These are phyloP conservation scores for Lasioglossum calceatum DNA, from an alignment of 2,888 invertebrate species.

Conservation along the genomic window DNA sequence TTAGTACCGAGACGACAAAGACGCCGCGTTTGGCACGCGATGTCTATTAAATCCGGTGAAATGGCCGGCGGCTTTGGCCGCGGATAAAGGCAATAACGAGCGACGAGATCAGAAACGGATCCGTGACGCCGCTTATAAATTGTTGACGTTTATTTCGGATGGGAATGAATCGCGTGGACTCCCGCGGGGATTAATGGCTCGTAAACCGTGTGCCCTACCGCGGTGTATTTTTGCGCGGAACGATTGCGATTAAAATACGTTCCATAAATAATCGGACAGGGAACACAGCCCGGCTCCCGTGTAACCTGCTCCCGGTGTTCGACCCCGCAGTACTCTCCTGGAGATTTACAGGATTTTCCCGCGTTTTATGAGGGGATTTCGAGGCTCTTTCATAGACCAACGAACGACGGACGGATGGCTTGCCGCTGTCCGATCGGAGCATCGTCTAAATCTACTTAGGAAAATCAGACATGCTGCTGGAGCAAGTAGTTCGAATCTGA, in stretches of 20 bases:
- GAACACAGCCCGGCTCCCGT: not conserved
- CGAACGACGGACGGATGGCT: not conserved
- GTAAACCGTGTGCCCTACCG: not conserved
- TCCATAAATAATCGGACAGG: not conserved
- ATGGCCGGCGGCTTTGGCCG: constrained; percentile 5
- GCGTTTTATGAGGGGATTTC: constrained; percentile 12
- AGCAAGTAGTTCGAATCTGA: not conserved
- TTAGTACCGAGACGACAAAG: constrained; percentile 4
- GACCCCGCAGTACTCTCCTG: not conserved
- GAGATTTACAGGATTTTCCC: constrained; percentile 14
- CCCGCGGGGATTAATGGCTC: not conserved
- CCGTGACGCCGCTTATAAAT: not conserved
- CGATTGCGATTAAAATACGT: constrained; percentile 12
- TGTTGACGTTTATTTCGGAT: not conserved
- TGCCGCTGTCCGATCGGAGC: not conserved
- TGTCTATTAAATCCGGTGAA: constrained; percentile 12
- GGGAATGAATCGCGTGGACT: not conserved
- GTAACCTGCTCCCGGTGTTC: not conserved
- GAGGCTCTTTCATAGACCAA: not conserved
- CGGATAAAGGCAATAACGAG: constrained; percentile 9
- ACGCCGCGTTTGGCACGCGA: not conserved
- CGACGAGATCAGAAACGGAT: constrained; percentile 5
- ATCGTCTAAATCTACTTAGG: constrained; percentile 7
- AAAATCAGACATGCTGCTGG: not conserved
- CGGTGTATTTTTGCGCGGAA: not conserved